These are phyloP conservation scores for Megalopta genalis DNA, from an alignment of 1,140 invertebrate genomes.

Conservation along the genomic window DNA sequence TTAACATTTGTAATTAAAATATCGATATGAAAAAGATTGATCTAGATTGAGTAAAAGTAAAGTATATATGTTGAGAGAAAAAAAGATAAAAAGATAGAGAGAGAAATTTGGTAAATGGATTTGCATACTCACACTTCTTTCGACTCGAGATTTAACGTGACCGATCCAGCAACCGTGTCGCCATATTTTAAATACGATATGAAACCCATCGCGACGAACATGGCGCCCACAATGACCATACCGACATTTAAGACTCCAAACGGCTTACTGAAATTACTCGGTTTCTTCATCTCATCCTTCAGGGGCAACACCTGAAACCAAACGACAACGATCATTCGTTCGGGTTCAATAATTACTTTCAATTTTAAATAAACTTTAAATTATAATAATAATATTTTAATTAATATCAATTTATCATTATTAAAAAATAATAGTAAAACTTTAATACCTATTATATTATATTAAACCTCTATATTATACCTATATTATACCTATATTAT, in stretches of 20 bases:
- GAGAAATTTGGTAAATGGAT: neutral
- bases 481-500: too few relatives aligned
- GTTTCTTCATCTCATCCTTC: conserved; percentile 94
- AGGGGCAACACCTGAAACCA: conserved; percentile 88
- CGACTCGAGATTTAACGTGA: conserved; percentile 86
- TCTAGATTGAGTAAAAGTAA: neutral
- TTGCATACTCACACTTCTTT: conserved; percentile 82
- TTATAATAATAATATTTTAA: too few relatives aligned
- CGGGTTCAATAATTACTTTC: neutral
- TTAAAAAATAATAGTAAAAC: too few relatives aligned
- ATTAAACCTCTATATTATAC: too few relatives aligned
- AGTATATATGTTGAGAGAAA: too few relatives aligned
- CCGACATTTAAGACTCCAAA: conserved; percentile 91
- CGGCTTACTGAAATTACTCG: conserved; percentile 86
- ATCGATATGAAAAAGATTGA: neutral
- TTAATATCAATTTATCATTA: too few relatives aligned
- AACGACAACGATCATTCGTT: neutral
- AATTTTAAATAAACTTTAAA: too few relatives aligned
- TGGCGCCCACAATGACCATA: conserved; percentile 87
- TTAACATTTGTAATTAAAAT: conserved; percentile 1
- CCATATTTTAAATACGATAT: conserved; percentile 92
- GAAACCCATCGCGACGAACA: conserved; percentile 91
- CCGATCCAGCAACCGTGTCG: conserved; percentile 84
- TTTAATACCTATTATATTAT: too few relatives aligned
- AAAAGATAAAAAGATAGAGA: too few relatives aligned